Base-by-base conservation (phyloP, 2,113 vertebrate genomes). In the Cephalopholis sonnerati region DNA sequence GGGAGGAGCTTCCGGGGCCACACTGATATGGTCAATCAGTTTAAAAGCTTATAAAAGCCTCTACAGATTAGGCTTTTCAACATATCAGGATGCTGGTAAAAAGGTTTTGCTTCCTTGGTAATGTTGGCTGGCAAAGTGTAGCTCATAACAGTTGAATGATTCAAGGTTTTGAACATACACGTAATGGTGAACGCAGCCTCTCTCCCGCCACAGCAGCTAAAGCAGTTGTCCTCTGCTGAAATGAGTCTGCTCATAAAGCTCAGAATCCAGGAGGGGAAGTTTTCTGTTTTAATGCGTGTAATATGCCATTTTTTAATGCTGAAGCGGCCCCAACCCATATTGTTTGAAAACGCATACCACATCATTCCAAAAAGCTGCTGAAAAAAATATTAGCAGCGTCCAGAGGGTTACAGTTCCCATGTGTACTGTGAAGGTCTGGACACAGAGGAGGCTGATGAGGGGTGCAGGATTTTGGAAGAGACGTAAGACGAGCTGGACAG, bases 31-130 rank as follows among this genome's bases (percentile, higher is more conserved):
- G 80, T 89, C 85, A 90, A 88, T 90, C 58, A 89, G 54, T 91
- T 88, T 84, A 92, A 91, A 89, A 87, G 85, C 85, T 87, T 76
- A 81, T 91, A 87, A 92, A 93, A 87, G 63, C 73, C 75, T 79
- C 77, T 57, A 51, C 4, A 73, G 81, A 90, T 90, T 81, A 87
- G 81, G 58, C 69, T 84, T 87, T 91, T 93, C 75, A 87, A 82
- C 83, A 82, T 88, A 77, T 81, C 76, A 70, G 85, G 85, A 92
- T 81, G 85, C 77, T 82, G 87, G 85, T 90, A 86, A 93, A 88
- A 83, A 11, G 51, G 71, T 50, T 88, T 77, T 70, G 53, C 73
- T 84, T 86, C 80, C 71, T 77, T 80, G 46, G 79, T 75, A 82
- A 76, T 55, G 79, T 63, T 86, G 74, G 83, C 87, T 78, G 64